These are phyloP conservation scores for Drosophila triauraria DNA, from an alignment of 1,140 invertebrate genomes.

Conservation along the genomic window DNA sequence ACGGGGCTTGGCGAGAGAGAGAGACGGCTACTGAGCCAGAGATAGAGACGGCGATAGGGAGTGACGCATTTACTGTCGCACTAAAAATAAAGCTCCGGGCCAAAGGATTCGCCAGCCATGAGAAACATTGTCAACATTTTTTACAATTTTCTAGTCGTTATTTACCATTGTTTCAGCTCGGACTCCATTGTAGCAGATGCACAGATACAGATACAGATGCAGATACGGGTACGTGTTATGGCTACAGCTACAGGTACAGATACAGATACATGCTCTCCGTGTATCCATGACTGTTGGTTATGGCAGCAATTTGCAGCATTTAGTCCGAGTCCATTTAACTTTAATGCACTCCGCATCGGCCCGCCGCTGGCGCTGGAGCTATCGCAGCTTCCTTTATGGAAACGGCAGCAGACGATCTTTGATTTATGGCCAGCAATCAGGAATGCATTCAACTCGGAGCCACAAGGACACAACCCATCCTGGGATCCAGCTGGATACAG, in stretches of 20 bases:
- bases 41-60: constrained; percentile 12
- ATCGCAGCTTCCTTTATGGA: constrained; percentile 43
- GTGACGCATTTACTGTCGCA: constrained; percentile 58
- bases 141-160: constrained; percentile 82
- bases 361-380: constrained; percentile 21
- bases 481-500: background rate
- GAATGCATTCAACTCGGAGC: constrained; percentile 37
- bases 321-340: constrained; percentile 76
- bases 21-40: background rate
- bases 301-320: constrained; percentile 76
- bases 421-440: constrained; percentile 56
- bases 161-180: constrained; percentile 75
- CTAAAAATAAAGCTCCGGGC: constrained; percentile 65
- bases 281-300: constrained; percentile 53
- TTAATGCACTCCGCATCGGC: constrained; percentile 63
- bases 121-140: constrained; percentile 75
- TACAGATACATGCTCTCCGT: constrained; percentile 16
- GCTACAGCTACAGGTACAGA: constrained; percentile 4
- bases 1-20: constrained; percentile 1
- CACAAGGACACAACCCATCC: constrained; percentile 10
- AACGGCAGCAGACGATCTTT: constrained; percentile 39
- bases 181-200: constrained; percentile 42
- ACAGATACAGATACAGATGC: constrained; percentile 20
- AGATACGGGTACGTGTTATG: background rate
- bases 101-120: constrained; percentile 73